These are phyloP conservation scores for Tragulus kanchil DNA, from an alignment of 2,113 vertebrate genomes.

Conservation along the genomic window DNA sequence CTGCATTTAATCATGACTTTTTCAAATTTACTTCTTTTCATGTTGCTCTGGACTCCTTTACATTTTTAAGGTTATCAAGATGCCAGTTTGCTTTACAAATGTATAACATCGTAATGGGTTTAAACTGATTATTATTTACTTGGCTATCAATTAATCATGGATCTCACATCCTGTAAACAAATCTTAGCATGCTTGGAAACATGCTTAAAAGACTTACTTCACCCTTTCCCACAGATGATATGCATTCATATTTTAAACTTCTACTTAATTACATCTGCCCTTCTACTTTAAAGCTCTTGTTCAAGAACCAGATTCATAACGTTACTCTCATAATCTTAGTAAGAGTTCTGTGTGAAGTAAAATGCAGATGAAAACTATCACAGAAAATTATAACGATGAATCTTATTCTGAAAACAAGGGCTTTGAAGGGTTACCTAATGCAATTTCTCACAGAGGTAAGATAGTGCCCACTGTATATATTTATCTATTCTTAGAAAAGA, in stretches of 20 bases:
- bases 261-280: not conserved
- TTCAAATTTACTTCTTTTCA: not conserved
- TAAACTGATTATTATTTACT: constrained; percentile 43
- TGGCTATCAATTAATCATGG: constrained; percentile 33
- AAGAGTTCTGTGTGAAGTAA: not conserved
- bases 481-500: not conserved
- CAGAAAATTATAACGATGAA: not conserved
- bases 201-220: constrained; percentile 52
- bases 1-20: not conserved
- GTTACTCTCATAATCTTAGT: constrained; percentile 39
- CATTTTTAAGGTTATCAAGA: constrained; percentile 42
- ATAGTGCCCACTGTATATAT: not conserved
- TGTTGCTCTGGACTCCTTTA: not conserved
- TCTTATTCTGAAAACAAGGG: not conserved
- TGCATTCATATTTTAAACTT: not conserved
- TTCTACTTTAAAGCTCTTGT: constrained; percentile 48
- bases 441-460: not conserved
- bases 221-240: constrained; percentile 42
- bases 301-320: constrained; percentile 20
- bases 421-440: not conserved
- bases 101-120: constrained; percentile 33
- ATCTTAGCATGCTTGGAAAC: constrained; percentile 22
- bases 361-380: constrained; percentile 40
- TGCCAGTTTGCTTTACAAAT: constrained; percentile 50
- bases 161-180: not conserved